Evolutionary conservation across 2,888 invertebrate species (phyloP).

Genomic region (Masnerella sp.): DNA sequence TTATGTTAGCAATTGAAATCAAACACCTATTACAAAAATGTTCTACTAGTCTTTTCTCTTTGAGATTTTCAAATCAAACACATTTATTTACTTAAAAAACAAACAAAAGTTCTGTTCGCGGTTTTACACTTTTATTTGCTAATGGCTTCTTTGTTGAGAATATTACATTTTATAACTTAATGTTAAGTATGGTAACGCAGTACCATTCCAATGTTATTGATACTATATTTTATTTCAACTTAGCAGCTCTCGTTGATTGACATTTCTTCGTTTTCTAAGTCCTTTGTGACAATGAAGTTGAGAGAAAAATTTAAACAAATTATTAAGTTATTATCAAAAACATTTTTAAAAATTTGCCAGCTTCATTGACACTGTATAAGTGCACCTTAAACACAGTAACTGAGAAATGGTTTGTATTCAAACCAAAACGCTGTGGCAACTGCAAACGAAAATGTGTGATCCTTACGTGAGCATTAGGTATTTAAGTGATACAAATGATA

Average conservation of each 20-base stretch:
- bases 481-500: slow-evolving; percentile 34
- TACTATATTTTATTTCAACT: slow-evolving; percentile 3
- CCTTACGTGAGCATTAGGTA: slow-evolving; percentile 20
- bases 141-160: slow-evolving; percentile 33
- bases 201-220: slow-evolving; percentile 10
- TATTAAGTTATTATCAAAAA: too few species aligned
- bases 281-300: neutral
- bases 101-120: neutral
- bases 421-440: neutral
- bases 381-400: neutral
- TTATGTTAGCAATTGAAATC: neutral
- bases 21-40: neutral
- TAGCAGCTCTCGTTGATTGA: neutral
- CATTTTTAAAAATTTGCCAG: neutral
- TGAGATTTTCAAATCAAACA: slow-evolving; percentile 3
- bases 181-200: too few species aligned
- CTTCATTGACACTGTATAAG: neutral
- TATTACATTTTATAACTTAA: neutral
- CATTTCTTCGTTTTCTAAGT: too few species aligned
- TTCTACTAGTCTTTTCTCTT: slow-evolving; percentile 13
- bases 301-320: too few species aligned
- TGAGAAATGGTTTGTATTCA: too few species aligned
- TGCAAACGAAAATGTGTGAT: slow-evolving; percentile 13
- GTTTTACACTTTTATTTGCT: slow-evolving; percentile 6
- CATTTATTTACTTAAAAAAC: neutral